phyloP scores from a whole-genome alignment of 2,797 vertebrate genomes.

The Enteromius afrohamiltoni region DNA sequence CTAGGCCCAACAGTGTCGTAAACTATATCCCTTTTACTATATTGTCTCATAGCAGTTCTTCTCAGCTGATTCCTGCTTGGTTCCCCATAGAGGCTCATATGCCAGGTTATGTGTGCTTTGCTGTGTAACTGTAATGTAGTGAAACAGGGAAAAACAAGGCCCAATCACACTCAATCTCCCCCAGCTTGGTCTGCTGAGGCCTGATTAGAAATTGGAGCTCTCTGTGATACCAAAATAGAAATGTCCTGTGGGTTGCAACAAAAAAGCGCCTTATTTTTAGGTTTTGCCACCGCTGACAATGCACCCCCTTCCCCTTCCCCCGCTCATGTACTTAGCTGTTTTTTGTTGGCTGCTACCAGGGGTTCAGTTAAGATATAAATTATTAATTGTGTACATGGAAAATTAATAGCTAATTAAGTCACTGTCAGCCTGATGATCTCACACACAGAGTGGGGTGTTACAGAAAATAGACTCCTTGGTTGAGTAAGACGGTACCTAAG shows the following conservation, averaged over 20 bases:
- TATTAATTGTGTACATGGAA: conserved; percentile 56
- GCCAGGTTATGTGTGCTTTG: conserved; percentile 51
- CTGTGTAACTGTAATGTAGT: conserved; percentile 51
- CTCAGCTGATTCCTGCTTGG: conserved; percentile 5
- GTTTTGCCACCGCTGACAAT: conserved; percentile 35
- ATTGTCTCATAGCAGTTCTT: conserved; percentile 13
- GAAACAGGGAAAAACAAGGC: conserved; percentile 56
- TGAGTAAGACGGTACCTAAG: not conserved
- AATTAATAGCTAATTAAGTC: conserved; percentile 59
- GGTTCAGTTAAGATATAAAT: conserved; percentile 60
- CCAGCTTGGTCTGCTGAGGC: conserved; percentile 22
- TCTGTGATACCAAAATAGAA: conserved; percentile 56
- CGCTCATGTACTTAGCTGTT: conserved; percentile 36
- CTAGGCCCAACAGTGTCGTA: not conserved
- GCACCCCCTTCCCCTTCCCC: not conserved
- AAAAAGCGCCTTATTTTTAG: conserved; percentile 53
- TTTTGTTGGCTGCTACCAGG: conserved; percentile 54
- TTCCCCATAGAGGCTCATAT: conserved; percentile 34
- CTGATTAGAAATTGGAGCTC: conserved; percentile 61
- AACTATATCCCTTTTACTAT: conserved; percentile 21
- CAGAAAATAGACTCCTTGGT: conserved; percentile 18
- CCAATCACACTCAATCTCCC: conserved; percentile 62
- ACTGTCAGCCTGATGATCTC: conserved; percentile 43
- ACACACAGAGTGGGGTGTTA: conserved; percentile 30
- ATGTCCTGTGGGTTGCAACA: conserved; percentile 43